A percentile compares a stretch with the other conserved stretches of the same genome.
Conservation (phyloP, 1,140 invertebrate species). For the Pseudomyrmex gracilis region DNA sequence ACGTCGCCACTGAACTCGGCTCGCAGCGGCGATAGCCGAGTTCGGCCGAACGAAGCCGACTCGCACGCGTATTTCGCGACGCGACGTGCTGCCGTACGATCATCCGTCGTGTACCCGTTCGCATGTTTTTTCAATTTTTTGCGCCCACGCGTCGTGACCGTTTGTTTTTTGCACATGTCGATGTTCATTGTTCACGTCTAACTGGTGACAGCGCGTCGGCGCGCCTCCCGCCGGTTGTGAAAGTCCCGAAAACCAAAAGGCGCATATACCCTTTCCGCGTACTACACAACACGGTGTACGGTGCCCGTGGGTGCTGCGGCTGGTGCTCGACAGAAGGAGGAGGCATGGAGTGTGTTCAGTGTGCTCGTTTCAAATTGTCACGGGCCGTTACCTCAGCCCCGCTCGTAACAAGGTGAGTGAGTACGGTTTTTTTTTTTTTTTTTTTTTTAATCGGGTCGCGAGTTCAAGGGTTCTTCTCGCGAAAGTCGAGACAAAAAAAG, state of each 20-base stretch:
- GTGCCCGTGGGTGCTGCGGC: slow-evolving; percentile 19
- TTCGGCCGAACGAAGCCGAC: slow-evolving; percentile 67
- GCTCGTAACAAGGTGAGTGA: slow-evolving; percentile 71
- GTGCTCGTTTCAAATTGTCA: slow-evolving; percentile 80
- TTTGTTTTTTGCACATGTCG: slow-evolving; percentile 70
- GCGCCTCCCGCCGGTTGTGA: slow-evolving; percentile 40
- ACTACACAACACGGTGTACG: not conserved
- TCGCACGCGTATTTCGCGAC: slow-evolving; percentile 73
- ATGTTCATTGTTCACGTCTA: slow-evolving; percentile 56
- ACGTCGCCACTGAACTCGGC: slow-evolving; percentile 63
- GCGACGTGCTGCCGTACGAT: slow-evolving; percentile 47
- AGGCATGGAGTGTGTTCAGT: slow-evolving; percentile 79
- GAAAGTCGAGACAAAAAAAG: too few relatives aligned
- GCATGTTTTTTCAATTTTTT: slow-evolving; percentile 75
- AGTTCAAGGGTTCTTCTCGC: slow-evolving; percentile 6
- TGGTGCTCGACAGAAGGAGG: slow-evolving; percentile 64
- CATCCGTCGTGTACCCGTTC: slow-evolving; percentile 52
- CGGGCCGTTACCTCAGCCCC: slow-evolving; percentile 75
- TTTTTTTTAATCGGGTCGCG: slow-evolving; percentile 60
- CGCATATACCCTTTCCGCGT: slow-evolving; percentile 36
- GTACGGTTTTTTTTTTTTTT: slow-evolving; percentile 60
- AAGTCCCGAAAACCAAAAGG: slow-evolving; percentile 43
- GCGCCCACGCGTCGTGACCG: slow-evolving; percentile 73
- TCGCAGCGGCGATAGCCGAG: slow-evolving; percentile 65
- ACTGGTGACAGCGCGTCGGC: slow-evolving; percentile 59